These are phyloP conservation scores for Triplophysa bombifrons DNA, from an alignment of 2,797 vertebrate species.

Conservation along the genomic window DNA sequence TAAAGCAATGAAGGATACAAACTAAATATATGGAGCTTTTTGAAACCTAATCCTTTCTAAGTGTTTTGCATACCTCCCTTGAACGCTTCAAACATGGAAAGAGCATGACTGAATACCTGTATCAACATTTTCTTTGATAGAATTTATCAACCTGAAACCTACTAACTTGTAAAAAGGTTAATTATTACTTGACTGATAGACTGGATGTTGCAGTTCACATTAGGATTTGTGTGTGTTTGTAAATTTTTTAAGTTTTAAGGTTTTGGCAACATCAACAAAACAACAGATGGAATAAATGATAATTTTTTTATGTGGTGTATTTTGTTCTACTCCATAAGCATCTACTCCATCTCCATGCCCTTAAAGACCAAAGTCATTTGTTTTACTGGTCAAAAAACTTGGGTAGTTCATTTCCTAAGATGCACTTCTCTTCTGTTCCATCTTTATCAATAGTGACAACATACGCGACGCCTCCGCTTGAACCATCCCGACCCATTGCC, in stretches of 20 bases:
- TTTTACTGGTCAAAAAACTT: conserved; percentile 80
- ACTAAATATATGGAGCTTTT: too few relatives aligned
- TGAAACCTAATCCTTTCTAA: too few relatives aligned
- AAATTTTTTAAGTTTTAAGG: background rate
- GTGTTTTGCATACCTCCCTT: too few relatives aligned
- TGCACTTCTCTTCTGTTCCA: conserved; percentile 75
- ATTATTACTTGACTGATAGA: too few relatives aligned
- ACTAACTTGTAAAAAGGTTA: background rate
- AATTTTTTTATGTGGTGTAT: background rate
- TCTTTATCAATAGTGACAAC: conserved; percentile 81
- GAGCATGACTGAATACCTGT: too few relatives aligned
- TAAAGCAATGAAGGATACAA: too few relatives aligned
- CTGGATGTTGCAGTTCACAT: background rate
- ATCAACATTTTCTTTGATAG: too few relatives aligned
- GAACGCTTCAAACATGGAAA: too few relatives aligned
- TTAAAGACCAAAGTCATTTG: background rate
- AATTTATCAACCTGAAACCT: too few relatives aligned
- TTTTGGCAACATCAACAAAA: background rate
- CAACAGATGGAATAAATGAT: background rate
- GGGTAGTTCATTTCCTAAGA: conserved; percentile 82
- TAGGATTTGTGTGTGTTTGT: background rate
- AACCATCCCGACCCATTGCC: conserved; percentile 86
- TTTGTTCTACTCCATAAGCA: background rate
- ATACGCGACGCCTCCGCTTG: conserved; percentile 85
- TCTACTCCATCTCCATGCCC: too few relatives aligned